Evolutionary conservation across 2,797 vertebrate species (phyloP), one percentile per base, ranked within the genome.

Genomic region (Lycodopsis pacificus): DNA sequence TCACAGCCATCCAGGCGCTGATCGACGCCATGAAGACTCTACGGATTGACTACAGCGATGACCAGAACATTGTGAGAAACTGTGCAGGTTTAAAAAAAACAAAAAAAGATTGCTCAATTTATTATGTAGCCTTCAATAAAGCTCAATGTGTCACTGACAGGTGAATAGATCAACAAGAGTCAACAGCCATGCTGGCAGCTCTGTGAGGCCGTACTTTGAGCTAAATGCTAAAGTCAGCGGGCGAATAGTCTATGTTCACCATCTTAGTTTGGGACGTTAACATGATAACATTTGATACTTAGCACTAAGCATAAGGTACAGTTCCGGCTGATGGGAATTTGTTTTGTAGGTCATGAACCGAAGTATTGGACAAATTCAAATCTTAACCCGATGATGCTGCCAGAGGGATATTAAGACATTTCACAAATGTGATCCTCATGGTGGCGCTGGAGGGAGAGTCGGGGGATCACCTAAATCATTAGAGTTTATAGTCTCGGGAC

Each of bases 1-100:
- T 97, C 89, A 94, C 90, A 0, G 95, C 96, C 73, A 93, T 97
- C 86, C 95, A 96, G 86, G 85, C 87, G 0, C 93, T 98, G 86
- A 94, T 96, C 81, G 40, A 86, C 10, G 97, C 97, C 51, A 97
- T 97, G 97, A 87, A 86, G 32, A 88, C 65, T 0, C 91, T 98
- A 20, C 63, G 74, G 25, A 96, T 97, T 15, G 89, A 89, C 9
- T 97, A 95, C 7, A 14, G 80, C 42, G 93, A 95, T 56, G 89
- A 93, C 58, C 82, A 93, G 67, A 97, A 96, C 84, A 84, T 89
- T 91, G 97, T 98, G 94, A 94, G 84, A 22, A 71, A 36, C 12
- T 9, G 54, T 56, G 53, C 25, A 0, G 12, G 25, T 20, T 32
- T 32, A 17, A 32, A 32, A 30, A 30, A 32, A 32, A 17, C 0